These are phyloP conservation scores for Saguinus midas DNA, from an alignment of 2,113 vertebrate species.

Conservation along the genomic window DNA sequence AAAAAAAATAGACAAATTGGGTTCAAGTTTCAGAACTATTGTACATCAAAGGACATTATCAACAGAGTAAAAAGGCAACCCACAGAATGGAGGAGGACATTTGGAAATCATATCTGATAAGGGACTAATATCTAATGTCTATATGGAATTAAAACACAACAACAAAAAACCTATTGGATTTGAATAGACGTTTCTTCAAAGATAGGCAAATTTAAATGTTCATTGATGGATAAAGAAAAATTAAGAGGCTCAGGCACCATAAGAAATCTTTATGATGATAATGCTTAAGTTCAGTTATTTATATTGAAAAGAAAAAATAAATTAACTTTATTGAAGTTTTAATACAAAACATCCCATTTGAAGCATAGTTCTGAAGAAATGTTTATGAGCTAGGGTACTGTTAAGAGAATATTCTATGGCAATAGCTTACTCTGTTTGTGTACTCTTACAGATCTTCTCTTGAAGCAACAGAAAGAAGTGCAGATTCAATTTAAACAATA, in stretches of 20 bases:
- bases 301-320: conserved; percentile 9
- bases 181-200: background rate
- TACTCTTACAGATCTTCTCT: background rate
- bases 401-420: background rate
- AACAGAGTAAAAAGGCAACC: background rate
- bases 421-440: background rate
- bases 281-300: background rate
- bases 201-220: background rate
- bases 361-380: background rate
- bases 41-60: background rate
- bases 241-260: background rate
- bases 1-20: background rate
- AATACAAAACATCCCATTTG: conserved; percentile 20
- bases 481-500: conserved; percentile 69
- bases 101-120: background rate
- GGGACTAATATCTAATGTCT: background rate
- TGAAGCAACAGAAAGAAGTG: background rate
- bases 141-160: background rate
- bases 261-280: background rate
- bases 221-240: background rate
- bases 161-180: background rate
- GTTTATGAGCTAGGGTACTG: background rate
- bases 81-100: background rate
- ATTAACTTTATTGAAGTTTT: background rate
- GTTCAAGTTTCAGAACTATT: background rate